These are phyloP conservation scores for Delia radicum DNA, from an alignment of 1,140 invertebrate species.

Conservation along the genomic window DNA sequence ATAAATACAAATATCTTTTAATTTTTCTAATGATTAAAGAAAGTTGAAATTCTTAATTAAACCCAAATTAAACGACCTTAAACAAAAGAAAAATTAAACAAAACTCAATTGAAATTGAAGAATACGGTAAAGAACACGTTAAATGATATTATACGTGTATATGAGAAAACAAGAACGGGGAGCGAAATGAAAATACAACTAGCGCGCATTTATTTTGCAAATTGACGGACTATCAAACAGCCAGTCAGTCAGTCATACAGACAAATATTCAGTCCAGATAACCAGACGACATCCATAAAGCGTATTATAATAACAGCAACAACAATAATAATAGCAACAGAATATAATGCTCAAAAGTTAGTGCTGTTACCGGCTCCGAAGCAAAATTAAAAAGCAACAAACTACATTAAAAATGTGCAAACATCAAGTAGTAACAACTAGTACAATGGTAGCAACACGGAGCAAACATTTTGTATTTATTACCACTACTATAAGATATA, in stretches of 20 bases:
- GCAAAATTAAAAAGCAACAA: conserved; percentile 8
- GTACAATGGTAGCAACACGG: neutral
- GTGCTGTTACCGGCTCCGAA: neutral
- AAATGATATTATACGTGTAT: neutral
- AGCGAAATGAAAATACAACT: neutral
- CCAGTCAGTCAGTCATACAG: neutral
- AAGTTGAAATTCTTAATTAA: neutral
- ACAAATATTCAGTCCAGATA: neutral
- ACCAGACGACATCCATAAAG: neutral
- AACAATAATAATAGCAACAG: neutral
- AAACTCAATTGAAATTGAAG: neutral
- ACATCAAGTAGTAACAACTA: neutral
- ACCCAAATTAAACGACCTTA: neutral
- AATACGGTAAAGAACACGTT: neutral
- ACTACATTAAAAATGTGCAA: neutral
- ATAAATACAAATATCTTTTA: too few species aligned
- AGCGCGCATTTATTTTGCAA: neutral
- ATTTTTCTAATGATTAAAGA: too few species aligned
- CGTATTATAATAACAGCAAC: neutral
- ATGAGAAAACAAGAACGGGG: neutral
- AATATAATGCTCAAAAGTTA: neutral
- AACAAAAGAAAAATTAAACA: neutral
- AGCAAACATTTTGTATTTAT: neutral
- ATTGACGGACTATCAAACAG: neutral
- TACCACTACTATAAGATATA: neutral